Conservation (phyloP, 92 coral and sea anemone species). For the Isaurus tuberculatus region DNA sequence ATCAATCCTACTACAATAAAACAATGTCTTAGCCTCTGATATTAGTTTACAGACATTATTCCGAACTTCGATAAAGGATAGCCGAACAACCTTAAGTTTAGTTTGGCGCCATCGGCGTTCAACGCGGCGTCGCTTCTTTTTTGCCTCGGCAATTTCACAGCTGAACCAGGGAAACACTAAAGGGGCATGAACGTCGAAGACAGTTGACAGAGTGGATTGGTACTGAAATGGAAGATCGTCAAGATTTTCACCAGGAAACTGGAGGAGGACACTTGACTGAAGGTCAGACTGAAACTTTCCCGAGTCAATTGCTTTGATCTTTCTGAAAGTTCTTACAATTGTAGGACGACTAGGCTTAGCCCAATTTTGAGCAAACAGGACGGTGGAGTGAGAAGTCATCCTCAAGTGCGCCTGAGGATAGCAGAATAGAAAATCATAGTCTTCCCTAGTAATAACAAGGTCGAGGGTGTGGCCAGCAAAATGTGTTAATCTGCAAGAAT, state of each 20-base stretch:
- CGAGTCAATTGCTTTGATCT: not conserved
- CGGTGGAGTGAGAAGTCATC: not conserved
- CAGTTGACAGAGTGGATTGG: slow-evolving; percentile 3
- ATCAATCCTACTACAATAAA: not conserved
- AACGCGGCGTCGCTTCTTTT: not conserved
- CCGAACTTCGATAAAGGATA: not conserved
- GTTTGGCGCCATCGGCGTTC: slow-evolving; percentile 16
- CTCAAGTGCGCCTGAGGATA: not conserved
- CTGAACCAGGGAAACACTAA: not conserved
- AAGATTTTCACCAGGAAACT: slow-evolving; percentile 5
- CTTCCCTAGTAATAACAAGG: not conserved
- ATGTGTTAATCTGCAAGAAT: not conserved
- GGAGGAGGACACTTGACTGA: slow-evolving; percentile 20
- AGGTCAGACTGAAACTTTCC: slow-evolving; percentile 13
- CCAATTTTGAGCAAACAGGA: not conserved
- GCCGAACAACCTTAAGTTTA: slow-evolving; percentile 15
- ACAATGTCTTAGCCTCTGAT: slow-evolving; percentile 2
- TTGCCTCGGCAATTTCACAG: slow-evolving; percentile 21
- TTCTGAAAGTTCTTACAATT: not conserved
- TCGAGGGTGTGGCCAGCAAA: not conserved
- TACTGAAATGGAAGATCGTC: not conserved
- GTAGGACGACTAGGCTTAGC: not conserved
- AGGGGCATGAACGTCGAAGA: slow-evolving; percentile 1
- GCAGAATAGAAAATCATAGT: not conserved
- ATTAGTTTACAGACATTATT: slow-evolving; percentile 3